Conservation (phyloP, 2,888 invertebrate genomes). For the Andrena marginata region DNA sequence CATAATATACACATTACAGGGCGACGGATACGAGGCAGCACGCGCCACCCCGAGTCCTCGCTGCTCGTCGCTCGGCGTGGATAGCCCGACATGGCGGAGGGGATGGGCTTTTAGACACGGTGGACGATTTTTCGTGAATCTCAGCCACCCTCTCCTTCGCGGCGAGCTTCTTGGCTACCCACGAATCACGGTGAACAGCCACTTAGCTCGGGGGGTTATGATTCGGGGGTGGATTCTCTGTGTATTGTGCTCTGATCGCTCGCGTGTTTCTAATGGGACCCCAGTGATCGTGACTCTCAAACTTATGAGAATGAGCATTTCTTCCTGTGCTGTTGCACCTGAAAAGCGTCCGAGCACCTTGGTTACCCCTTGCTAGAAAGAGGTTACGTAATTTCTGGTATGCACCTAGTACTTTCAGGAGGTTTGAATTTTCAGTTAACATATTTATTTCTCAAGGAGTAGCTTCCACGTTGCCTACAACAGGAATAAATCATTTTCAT, state of each 20-base stretch:
- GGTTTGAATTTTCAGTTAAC: too few species aligned
- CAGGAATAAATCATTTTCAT: too few species aligned
- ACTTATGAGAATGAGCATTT: neutral
- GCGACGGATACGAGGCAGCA: conserved; percentile 69
- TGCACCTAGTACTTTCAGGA: too few species aligned
- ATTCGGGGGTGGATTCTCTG: neutral
- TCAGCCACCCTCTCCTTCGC: conserved; percentile 1
- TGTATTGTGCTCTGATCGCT: conserved; percentile 38
- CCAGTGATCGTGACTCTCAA: conserved; percentile 29
- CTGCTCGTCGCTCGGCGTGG: conserved; percentile 18
- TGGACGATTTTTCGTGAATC: conserved; percentile 76
- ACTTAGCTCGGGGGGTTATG: conserved; percentile 5
- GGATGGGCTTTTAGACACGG: conserved; percentile 77
- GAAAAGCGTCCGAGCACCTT: too few species aligned
- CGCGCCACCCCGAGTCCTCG: conserved; percentile 60
- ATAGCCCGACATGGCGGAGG: conserved; percentile 16
- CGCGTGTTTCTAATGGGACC: conserved; percentile 60
- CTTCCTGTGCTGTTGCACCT: neutral
- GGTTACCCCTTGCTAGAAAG: too few species aligned
- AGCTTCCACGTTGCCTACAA: too few species aligned
- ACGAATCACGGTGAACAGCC: conserved; percentile 47
- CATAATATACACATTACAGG: conserved; percentile 83
- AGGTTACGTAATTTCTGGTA: too few species aligned
- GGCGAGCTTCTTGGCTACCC: conserved; percentile 21
- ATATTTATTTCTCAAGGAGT: too few species aligned